These are phyloP conservation scores for Euura lappo DNA, from an alignment of 1,140 invertebrate species.

Conservation along the genomic window DNA sequence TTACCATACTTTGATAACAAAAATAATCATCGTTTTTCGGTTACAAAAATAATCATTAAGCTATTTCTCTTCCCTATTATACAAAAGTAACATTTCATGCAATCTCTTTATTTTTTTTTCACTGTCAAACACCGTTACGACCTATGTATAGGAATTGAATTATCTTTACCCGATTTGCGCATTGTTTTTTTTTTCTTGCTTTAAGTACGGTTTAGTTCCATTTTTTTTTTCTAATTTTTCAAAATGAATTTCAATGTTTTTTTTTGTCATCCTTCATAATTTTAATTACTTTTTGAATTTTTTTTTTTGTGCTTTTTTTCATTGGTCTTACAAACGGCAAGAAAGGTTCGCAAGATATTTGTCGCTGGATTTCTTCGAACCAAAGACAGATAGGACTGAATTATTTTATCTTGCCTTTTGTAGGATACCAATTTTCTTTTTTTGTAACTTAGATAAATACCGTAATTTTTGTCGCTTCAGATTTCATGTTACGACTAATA, in stretches of 20 bases:
- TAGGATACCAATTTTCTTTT: too few species aligned
- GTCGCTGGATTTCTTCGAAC: too few species aligned
- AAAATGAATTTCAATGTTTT: neutral
- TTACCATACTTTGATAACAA: constrained; percentile 1
- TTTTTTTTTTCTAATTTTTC: neutral
- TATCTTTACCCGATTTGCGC: neutral
- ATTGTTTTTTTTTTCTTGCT: neutral
- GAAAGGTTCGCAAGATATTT: too few species aligned
- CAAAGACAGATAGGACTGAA: too few species aligned
- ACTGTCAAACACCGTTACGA: constrained; percentile 16
- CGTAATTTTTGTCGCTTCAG: too few species aligned
- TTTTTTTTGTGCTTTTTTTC: neutral
- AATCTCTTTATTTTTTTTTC: constrained; percentile 15
- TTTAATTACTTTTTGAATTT: neutral
- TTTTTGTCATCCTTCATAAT: neutral
- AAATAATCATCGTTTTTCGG: constrained; percentile 29
- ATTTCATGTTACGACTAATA: neutral
- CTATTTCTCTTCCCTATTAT: constrained; percentile 21
- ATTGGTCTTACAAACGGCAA: neutral
- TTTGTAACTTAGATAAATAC: too few species aligned
- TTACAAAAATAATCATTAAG: constrained; percentile 32
- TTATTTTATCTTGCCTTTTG: too few species aligned
- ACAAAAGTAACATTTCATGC: constrained; percentile 20
- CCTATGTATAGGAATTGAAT: neutral
- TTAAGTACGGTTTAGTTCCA: neutral